Evolutionary conservation across 2,113 vertebrate genomes (phyloP).

Genomic region (Neofelis nebulosa): DNA sequence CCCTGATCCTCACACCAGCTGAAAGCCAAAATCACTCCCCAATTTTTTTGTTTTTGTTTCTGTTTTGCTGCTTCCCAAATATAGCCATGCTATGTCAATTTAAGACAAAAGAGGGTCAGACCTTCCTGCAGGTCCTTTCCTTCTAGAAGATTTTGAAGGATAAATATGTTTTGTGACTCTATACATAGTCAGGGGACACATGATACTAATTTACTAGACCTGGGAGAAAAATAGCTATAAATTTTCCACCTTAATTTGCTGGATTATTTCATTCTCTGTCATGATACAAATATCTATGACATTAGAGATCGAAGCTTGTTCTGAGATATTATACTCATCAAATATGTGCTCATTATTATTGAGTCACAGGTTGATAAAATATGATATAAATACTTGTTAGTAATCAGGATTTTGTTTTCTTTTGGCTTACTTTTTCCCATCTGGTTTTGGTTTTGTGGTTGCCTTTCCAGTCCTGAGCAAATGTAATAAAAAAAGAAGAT

Average conservation of each 20-base stretch:
- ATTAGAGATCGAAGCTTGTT: not conserved
- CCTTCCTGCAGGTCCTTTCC: not conserved
- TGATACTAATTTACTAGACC: not conserved
- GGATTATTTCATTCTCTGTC: not conserved
- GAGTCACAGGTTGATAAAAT: slow-evolving; percentile 51
- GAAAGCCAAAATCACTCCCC: not conserved
- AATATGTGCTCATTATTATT: not conserved
- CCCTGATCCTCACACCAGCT: not conserved
- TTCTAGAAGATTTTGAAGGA: not conserved
- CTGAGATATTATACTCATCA: not conserved
- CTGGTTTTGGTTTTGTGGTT: slow-evolving; percentile 64
- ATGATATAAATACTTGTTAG: not conserved
- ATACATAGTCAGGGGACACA: not conserved
- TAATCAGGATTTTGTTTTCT: not conserved
- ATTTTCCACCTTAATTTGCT: not conserved
- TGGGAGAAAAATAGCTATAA: not conserved
- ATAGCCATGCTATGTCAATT: not conserved
- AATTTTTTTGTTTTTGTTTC: not conserved
- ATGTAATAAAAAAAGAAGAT: slow-evolving; percentile 49
- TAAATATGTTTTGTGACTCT: not conserved
- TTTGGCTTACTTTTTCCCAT: slow-evolving; percentile 33
- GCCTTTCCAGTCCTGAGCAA: slow-evolving; percentile 50
- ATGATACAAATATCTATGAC: not conserved
- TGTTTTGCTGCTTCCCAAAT: not conserved
- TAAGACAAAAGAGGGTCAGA: not conserved